Base-by-base conservation (phyloP, 1,140 invertebrate species). In the Acromyrmex echinatior region DNA sequence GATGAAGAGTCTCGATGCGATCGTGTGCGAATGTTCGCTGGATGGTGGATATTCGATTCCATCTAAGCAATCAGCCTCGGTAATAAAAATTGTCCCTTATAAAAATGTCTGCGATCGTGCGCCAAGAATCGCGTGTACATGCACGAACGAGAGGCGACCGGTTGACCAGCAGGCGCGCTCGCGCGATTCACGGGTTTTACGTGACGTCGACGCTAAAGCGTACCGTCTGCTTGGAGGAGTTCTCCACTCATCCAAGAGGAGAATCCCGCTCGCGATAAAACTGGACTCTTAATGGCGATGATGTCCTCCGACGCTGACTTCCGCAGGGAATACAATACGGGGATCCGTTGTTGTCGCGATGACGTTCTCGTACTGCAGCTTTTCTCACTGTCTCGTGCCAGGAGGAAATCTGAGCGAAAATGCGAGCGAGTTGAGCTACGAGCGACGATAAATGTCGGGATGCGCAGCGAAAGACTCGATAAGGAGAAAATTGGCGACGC, bases 121-220 rank as follows among this genome's bases (percentile, higher is more conserved):
- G 45, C 16, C n/a, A 53, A 21, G 51, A 21, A 45, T 73, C 68
- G 68, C 39, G 68, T 21, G 79, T 53, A 45, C 39, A 45, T 45
- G 78, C 28, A 25, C 31, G 31, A 31, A 65, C 60, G 39, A 49
- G 60, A 45, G 39, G 28, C 25, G 66, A n/a, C 35, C 45, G 60
- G 16, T 53, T 16, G 21, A 21, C 18, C 28, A 21, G 28, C 60
- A 6, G 28, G 31, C 74, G 12, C 60, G 12, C 58, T 60, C 73
- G 39, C 73, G 58, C 71, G 71, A 85, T 85, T 65, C 74, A 56
- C 49, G 35, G 60, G 78, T 86, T 79, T 86, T 86, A 86, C 65
- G 63, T 70, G 63, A 63, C 39, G 25, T 62, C 65, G 63, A 35
- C 60, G 65, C 53, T 86, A 28, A 81, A 71, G 28, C 66, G 62